Evolutionary conservation across 2,888 invertebrate genomes (phyloP), one percentile per base, ranked within the genome.

Genomic region (Petrolisthes cinctipes): DNA sequence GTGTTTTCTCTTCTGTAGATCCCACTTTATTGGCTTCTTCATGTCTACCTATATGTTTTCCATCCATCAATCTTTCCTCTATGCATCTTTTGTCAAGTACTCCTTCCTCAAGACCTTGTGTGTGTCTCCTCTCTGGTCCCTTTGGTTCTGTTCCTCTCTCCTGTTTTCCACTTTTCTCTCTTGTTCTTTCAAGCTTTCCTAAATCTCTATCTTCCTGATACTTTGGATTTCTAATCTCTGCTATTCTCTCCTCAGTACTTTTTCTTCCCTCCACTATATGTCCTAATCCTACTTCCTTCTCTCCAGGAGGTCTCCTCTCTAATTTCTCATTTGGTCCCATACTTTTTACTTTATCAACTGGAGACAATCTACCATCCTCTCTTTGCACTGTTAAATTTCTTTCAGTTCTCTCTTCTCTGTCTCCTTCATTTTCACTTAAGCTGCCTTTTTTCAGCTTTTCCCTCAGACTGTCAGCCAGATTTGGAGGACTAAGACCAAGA

Each of bases 401-500:
- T 83, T 37, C 73, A 14, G 20, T 17, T 20, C 20, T 84, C n/a
- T 66, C 84, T 78, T 51, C 76, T 23, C 51, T 78, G 5, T 84
- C 78, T 20, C 68, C 83, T 73, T 88, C 87, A 7, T 56, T 68
- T 20, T 88, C 85, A 79, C 82, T 85, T 23, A 66, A 56, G 54
- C 88, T 76, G 5, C 82, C 78, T 75, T 85, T 88, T 51, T 37
- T 85, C 9, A 84, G 85, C 53, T 85, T 86, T 54, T 88, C 87
- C 51, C 87, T 68, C 75, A 88, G 81, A 73, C 76, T 88, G 71
- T 88, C 87, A 9, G 84, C 83, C 14, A 88, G 53, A 57, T 85
- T 82, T 53, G 87, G 87, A 56, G 89, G 89, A 66, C 89, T 89
- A 37, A 88, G 79, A 14, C 87, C 87, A 1, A 89, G 83, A 71